A percentile compares a stretch with the other conserved stretches of the same genome.
Conservation (phyloP, 92 coral and sea anemone genomes). For the Zoanthus gigantus region DNA sequence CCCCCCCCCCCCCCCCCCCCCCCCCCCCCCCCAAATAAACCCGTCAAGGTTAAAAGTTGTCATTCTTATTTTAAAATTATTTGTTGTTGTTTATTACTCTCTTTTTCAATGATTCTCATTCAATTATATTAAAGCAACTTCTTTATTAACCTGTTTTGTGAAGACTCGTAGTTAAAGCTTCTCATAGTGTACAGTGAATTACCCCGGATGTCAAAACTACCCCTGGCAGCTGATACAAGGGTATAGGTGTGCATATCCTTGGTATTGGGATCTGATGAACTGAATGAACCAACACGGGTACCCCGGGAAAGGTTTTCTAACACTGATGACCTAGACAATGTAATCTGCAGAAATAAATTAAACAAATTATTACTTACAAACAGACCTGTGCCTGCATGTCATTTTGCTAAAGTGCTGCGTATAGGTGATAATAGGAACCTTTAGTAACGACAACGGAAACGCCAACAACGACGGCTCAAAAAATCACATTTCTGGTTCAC, state of each 20-base stretch:
- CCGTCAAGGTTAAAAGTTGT: no score
- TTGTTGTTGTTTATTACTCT: no score
- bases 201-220: constrained; percentile 83
- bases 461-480: no score
- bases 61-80: no score
- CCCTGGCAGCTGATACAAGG: constrained; percentile 75
- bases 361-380: not conserved
- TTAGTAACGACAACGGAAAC: not conserved
- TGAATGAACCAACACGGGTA: constrained; percentile 75
- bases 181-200: constrained; percentile 70
- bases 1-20: no score
- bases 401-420: no score
- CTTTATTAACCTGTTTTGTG: constrained; percentile 70
- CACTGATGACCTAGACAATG: constrained; percentile 79
- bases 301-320: constrained; percentile 87
- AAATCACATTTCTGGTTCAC: no score
- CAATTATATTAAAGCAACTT: not conserved
- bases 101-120: no score
- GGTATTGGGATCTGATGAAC: constrained; percentile 85
- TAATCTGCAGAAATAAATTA: constrained; percentile 62
- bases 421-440: not conserved
- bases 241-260: constrained; percentile 86
- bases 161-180: constrained; percentile 80
- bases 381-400: not conserved
- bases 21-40: no score